Base-by-base conservation (phyloP, 2,113 vertebrate species). In the Heterotilapia buettikoferi region DNA sequence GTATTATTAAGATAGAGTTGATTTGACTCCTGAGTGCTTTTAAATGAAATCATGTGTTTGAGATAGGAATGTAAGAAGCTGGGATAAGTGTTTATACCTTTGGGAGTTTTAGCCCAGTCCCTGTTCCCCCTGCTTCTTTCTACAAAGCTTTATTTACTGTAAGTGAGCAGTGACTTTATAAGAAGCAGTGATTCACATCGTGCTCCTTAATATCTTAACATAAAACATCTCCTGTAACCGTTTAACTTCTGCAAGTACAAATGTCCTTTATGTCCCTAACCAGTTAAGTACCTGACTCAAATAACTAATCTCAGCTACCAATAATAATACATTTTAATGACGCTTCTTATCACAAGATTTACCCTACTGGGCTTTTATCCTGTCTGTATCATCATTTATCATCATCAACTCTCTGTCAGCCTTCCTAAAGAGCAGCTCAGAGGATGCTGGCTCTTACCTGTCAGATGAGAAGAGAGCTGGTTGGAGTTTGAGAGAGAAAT, bases 371-470 rank as follows among this genome's bases (percentile, higher is more conserved):
- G 54, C 59, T 8, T 66, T 13, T 66, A 61, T 80, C 26, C 54
- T 2, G 1, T 16, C 6, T 4, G 26, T 13, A 12, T 52, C 9
- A 11, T 53, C 9, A 24, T 19, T 33, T 18, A 14, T 26, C 10
- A 10, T 26, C 9, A 2, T 45, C 3, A 26, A 68, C 66, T 11
- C 50, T n/a, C 6, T 2, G 11, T 82, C 9, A 13, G 3, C 21
- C 40, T 21, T 16, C 45, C 6, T 29, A 38, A 31, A 29, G 40
- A 78, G 24, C 31, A 47, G 52, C 33, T 52, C 47, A 56, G 59
- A 91, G 68, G 80, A 85, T 91, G 90, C 83, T 83, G 90, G 14
- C 7, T 87, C 95, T 93, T 95, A 95, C 95, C 95, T 95, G 86
- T 86, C 86, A 79, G 91, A 88, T 50, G 89, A 47, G 84, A 84